phyloP scores from a whole-genome alignment of 2,797 vertebrate species.

The Gymnoscopelus braueri region DNA sequence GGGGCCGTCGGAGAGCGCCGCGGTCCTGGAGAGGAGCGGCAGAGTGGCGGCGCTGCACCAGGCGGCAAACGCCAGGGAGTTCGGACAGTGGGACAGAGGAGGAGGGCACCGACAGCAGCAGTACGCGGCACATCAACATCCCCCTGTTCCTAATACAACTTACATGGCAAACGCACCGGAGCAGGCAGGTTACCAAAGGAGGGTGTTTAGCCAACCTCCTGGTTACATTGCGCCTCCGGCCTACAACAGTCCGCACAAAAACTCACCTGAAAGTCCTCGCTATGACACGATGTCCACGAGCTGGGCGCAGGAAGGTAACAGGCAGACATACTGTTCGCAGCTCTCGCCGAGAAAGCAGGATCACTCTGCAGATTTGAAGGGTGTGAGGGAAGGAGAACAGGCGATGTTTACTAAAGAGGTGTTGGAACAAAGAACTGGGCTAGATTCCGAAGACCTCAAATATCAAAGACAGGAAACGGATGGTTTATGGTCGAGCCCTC shows the following conservation, averaged over 20 bases:
- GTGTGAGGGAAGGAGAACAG: constrained; percentile 27
- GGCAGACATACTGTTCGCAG: constrained; percentile 48
- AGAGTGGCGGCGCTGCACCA: constrained; percentile 47
- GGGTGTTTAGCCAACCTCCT: constrained; percentile 73
- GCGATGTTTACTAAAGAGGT: constrained; percentile 30
- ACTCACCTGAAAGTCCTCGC: constrained; percentile 33
- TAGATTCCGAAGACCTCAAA: constrained; percentile 27
- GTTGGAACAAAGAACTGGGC: constrained; percentile 26
- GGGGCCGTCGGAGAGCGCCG: constrained; percentile 47
- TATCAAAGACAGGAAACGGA: constrained; percentile 23
- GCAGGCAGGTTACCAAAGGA: constrained; percentile 55
- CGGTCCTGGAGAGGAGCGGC: constrained; percentile 45
- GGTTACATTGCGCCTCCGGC: constrained; percentile 80
- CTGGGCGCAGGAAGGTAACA: constrained; percentile 51
- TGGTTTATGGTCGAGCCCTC: constrained; percentile 18
- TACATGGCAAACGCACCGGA: constrained; percentile 48
- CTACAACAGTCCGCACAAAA: constrained; percentile 68
- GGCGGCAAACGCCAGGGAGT: constrained; percentile 49
- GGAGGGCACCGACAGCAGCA: neutral
- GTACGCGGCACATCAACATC: constrained; percentile 13
- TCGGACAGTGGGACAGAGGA: constrained; percentile 55
- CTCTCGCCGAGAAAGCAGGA: constrained; percentile 38
- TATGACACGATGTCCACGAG: constrained; percentile 13
- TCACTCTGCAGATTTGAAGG: constrained; percentile 24
- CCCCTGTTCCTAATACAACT: constrained; percentile 25